phyloP scores from a whole-genome alignment of 2,113 vertebrate genomes.

The Pyxicephalus adspersus region DNA sequence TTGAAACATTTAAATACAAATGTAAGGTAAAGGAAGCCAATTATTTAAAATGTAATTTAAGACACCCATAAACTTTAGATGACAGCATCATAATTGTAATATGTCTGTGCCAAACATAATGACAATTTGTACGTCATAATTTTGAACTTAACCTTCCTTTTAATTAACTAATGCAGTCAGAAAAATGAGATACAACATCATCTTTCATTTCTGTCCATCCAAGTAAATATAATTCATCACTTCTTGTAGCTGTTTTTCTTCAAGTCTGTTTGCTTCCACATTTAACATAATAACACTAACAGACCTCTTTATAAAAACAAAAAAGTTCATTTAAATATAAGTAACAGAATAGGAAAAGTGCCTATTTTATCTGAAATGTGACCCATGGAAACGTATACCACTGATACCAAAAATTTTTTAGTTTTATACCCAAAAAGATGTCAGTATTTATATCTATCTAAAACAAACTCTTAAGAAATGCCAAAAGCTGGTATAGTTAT shows the following conservation, averaged over 20 bases:
- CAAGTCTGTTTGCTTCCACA: neutral
- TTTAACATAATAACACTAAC: slow-evolving; percentile 8
- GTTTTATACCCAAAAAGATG: neutral
- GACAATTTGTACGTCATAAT: too few relatives aligned
- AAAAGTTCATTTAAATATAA: too few relatives aligned
- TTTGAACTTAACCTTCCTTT: neutral
- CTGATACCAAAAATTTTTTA: neutral
- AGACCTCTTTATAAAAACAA: too few relatives aligned
- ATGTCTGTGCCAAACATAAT: too few relatives aligned
- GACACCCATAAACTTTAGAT: too few relatives aligned
- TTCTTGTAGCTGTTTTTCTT: neutral
- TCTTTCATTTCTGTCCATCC: neutral
- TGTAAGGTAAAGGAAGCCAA: neutral
- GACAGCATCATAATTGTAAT: too few relatives aligned
- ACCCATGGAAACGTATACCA: too few relatives aligned
- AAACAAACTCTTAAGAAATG: too few relatives aligned
- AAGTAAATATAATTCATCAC: neutral
- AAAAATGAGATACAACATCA: neutral
- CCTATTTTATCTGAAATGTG: too few relatives aligned
- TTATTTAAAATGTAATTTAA: neutral
- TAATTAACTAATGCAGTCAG: slow-evolving; percentile 13
- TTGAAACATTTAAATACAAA: slow-evolving; percentile 17
- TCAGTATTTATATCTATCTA: neutral
- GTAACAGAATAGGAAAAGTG: too few relatives aligned
- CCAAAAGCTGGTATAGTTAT: too few relatives aligned